Percentiles rank a stretch among this genome's conserved stretches.
These are phyloP conservation scores for Microctonus aethiopoides DNA, from an alignment of 2,888 invertebrate species.

Conservation along the genomic window DNA sequence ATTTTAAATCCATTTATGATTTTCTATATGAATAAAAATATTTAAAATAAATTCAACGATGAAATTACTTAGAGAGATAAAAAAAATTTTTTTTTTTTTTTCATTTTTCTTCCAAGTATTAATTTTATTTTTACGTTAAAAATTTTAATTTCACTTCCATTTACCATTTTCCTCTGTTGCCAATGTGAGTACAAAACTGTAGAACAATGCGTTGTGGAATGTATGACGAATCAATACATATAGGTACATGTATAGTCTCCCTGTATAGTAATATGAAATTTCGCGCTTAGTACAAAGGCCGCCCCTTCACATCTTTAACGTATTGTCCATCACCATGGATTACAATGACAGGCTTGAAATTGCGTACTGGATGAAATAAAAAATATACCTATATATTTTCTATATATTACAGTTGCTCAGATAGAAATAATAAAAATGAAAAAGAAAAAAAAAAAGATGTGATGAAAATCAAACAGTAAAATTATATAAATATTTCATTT, in stretches of 20 bases:
- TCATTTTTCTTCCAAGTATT: no score
- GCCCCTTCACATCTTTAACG: slow-evolving; percentile 23
- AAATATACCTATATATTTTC: not conserved
- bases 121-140: not conserved
- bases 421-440: not conserved
- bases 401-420: no score
- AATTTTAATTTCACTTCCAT: not conserved
- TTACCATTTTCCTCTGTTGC: not conserved
- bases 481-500: not conserved
- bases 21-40: no score
- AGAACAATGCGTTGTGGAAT: slow-evolving; percentile 21
- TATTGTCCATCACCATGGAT: slow-evolving; percentile 22
- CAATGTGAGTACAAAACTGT: not conserved
- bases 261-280: slow-evolving; percentile 20
- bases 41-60: no score
- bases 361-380: not conserved
- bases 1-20: no score
- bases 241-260: not conserved
- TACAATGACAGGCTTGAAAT: slow-evolving; percentile 28
- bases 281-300: slow-evolving; percentile 19
- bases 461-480: not conserved
- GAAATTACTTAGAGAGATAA: no score
- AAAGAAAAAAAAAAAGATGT: not conserved
- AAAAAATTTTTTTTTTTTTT: no score
- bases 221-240: slow-evolving; percentile 18